A percentile compares a stretch with the other conserved stretches of the same genome.
Evolutionary conservation across 2,113 vertebrate genomes (phyloP).

Genomic region (sheep (Ovis aries)): DNA sequence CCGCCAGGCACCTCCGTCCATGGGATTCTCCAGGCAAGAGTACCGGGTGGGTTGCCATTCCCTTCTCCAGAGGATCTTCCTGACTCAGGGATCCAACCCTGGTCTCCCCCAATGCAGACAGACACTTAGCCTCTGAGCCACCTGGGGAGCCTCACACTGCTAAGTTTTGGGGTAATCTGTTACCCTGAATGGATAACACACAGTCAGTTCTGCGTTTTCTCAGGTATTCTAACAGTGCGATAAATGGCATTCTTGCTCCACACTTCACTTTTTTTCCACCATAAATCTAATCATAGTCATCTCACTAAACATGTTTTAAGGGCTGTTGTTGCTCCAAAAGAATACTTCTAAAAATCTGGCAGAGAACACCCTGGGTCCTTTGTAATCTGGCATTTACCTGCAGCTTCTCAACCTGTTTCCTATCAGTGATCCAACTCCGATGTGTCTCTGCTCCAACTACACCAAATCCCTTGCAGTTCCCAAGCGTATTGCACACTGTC

Average conservation of each 20-base stretch:
- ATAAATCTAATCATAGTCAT: background rate
- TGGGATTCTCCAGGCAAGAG: background rate
- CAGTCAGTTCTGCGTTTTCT: background rate
- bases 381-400: background rate
- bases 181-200: background rate
- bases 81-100: background rate
- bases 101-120: rapidly evolving
- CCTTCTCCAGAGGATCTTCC: background rate
- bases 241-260: background rate
- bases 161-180: background rate
- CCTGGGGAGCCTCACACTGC: background rate
- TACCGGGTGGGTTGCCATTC: background rate
- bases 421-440: background rate
- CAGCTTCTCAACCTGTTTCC: background rate
- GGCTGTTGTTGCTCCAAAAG: background rate
- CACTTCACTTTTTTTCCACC: background rate
- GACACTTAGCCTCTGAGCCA: background rate
- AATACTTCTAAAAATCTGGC: background rate
- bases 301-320: background rate
- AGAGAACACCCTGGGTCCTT: background rate
- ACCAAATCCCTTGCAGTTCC: background rate
- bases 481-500: background rate
- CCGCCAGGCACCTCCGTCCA: rapidly evolving
- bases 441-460: background rate
- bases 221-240: background rate